These are phyloP conservation scores for Eurystomus gularis DNA, from an alignment of 2,113 vertebrate genomes.

Conservation along the genomic window DNA sequence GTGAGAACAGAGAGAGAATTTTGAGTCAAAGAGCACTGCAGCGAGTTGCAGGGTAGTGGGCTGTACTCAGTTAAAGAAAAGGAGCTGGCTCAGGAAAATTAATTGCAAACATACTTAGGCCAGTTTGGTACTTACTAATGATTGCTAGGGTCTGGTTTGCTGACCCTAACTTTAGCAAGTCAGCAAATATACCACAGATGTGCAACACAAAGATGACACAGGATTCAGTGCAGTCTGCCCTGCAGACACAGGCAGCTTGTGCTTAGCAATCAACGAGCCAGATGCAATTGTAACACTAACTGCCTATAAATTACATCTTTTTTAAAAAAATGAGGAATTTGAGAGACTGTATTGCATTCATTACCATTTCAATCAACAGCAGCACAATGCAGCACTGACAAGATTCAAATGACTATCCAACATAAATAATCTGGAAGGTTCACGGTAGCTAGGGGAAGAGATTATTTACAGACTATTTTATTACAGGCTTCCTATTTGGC, in stretches of 20 bases:
- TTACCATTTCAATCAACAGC: constrained; percentile 53
- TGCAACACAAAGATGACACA: background rate
- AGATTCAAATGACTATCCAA: constrained; percentile 25
- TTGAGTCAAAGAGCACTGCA: background rate
- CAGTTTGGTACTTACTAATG: background rate
- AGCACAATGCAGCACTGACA: constrained; percentile 36
- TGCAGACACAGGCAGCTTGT: background rate
- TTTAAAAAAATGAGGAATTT: background rate
- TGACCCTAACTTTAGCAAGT: background rate
- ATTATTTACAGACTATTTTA: constrained; percentile 22
- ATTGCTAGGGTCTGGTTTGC: background rate
- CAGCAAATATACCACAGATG: background rate
- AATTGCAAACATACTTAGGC: background rate
- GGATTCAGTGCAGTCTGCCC: background rate
- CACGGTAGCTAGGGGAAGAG: background rate
- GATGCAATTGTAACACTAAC: constrained; percentile 21
- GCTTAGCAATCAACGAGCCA: background rate
- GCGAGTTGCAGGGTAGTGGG: background rate
- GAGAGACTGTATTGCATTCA: constrained; percentile 14
- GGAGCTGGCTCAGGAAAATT: background rate
- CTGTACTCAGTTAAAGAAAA: background rate
- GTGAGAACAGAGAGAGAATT: background rate
- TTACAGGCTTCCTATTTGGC: background rate
- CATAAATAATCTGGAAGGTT: constrained; percentile 21
- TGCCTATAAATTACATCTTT: background rate